phyloP scores from a whole-genome alignment of 2,888 invertebrate species.

The Desoria tigrina region DNA sequence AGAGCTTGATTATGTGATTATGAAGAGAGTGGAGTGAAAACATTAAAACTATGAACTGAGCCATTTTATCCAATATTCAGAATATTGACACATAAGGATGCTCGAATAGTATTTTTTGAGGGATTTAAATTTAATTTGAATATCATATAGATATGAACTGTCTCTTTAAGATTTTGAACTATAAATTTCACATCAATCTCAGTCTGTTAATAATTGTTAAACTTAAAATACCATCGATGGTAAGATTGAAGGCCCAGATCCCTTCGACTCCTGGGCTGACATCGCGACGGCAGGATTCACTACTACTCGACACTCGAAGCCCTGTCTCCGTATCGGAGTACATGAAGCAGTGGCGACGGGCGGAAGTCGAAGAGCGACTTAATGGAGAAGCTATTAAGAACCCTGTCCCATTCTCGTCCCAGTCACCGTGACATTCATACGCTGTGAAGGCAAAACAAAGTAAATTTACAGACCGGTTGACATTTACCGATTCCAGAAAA shows the following conservation, averaged over 20 bases:
- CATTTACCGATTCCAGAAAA: not conserved
- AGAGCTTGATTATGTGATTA: constrained; percentile 8
- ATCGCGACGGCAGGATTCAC: constrained; percentile 63
- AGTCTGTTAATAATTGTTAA: too few species aligned
- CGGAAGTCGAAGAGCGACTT: constrained; percentile 60
- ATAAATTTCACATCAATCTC: too few species aligned
- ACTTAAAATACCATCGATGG: constrained; percentile 63
- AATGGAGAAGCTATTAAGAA: constrained; percentile 69
- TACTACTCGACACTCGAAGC: constrained; percentile 55
- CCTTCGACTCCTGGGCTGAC: constrained; percentile 61
- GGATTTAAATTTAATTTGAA: constrained; percentile 49
- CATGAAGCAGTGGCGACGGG: constrained; percentile 65
- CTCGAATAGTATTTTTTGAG: too few species aligned
- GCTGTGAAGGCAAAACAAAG: constrained; percentile 56
- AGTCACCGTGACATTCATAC: constrained; percentile 73
- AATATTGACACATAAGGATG: too few species aligned
- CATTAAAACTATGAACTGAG: too few species aligned
- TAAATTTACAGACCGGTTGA: too few species aligned
- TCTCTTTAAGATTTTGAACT: too few species aligned
- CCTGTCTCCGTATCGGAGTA: constrained; percentile 58
- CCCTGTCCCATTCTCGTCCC: constrained; percentile 67
- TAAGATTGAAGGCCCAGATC: constrained; percentile 68
- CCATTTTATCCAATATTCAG: too few species aligned
- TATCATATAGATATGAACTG: too few species aligned
- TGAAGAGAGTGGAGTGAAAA: not conserved